Evolutionary conservation across 2,888 invertebrate genomes (phyloP).

Genomic region (Nipponacmea schrenckii): DNA sequence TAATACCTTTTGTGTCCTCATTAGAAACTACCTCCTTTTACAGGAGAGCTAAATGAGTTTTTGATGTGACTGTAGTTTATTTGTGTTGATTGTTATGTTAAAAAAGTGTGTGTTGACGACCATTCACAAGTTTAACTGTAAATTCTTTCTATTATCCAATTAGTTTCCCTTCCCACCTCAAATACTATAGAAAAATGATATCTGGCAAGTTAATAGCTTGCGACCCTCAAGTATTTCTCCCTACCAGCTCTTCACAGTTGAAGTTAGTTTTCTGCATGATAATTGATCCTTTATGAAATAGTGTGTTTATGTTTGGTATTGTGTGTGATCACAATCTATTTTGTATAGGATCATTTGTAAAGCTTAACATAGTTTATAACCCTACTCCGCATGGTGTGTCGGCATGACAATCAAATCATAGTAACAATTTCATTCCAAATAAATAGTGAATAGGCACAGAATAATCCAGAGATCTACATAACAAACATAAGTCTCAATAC

Average conservation of each 20-base stretch:
- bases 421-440: too few relatives aligned
- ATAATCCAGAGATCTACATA: too few relatives aligned
- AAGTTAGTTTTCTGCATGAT: too few relatives aligned
- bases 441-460: too few relatives aligned
- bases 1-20: constrained; percentile 12
- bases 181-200: too few relatives aligned
- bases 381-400: neutral
- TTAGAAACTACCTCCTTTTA: neutral
- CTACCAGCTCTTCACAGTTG: too few relatives aligned
- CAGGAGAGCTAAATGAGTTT: neutral
- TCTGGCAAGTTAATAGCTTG: too few relatives aligned
- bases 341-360: neutral
- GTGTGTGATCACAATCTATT: too few relatives aligned
- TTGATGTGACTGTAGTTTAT: neutral
- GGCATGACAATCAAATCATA: neutral
- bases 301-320: too few relatives aligned
- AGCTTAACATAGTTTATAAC: neutral
- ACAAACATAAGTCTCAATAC: too few relatives aligned
- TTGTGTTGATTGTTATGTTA: neutral
- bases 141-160: constrained; percentile 15
- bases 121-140: constrained; percentile 5
- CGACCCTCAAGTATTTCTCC: too few relatives aligned
- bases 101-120: constrained; percentile 6
- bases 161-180: neutral
- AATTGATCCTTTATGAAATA: too few relatives aligned